Evolutionary conservation across 2,797 vertebrate species (phyloP).

Genomic region (Cyclura pinguis): DNA sequence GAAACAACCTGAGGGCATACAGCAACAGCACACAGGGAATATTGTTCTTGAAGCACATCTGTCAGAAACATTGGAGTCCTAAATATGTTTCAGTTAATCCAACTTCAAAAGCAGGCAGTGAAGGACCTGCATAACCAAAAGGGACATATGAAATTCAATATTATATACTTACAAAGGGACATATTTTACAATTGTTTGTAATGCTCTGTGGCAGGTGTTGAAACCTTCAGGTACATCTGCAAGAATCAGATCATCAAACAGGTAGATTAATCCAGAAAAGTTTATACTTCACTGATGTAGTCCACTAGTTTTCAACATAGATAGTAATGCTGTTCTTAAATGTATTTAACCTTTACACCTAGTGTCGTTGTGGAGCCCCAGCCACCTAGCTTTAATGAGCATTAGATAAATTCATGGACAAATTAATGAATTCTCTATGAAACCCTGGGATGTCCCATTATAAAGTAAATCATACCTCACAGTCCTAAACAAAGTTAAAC

Average conservation of each 20-base stretch:
- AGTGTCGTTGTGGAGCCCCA: background rate
- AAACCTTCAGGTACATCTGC: slow-evolving; percentile 89
- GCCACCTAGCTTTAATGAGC: background rate
- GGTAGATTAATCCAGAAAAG: background rate
- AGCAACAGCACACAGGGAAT: no score
- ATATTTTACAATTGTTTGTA: slow-evolving; percentile 91
- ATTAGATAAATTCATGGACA: background rate
- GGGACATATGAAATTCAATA: background rate
- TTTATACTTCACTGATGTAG: background rate
- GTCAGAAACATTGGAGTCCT: background rate
- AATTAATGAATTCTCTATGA: background rate
- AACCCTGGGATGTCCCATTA: background rate
- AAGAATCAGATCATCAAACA: slow-evolving; percentile 39
- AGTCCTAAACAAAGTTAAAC: background rate
- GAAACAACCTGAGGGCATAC: no score
- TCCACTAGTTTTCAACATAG: background rate
- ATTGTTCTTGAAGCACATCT: background rate
- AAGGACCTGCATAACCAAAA: slow-evolving; percentile 1
- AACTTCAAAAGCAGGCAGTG: background rate
- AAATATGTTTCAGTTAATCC: background rate
- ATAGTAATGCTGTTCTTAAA: background rate
- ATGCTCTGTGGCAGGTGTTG: slow-evolving; percentile 89
- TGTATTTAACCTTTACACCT: no score
- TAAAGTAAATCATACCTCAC: background rate
- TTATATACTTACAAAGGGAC: slow-evolving; percentile 94